These are phyloP conservation scores for Argentina silus DNA, from an alignment of 2,797 vertebrate species.

Conservation along the genomic window DNA sequence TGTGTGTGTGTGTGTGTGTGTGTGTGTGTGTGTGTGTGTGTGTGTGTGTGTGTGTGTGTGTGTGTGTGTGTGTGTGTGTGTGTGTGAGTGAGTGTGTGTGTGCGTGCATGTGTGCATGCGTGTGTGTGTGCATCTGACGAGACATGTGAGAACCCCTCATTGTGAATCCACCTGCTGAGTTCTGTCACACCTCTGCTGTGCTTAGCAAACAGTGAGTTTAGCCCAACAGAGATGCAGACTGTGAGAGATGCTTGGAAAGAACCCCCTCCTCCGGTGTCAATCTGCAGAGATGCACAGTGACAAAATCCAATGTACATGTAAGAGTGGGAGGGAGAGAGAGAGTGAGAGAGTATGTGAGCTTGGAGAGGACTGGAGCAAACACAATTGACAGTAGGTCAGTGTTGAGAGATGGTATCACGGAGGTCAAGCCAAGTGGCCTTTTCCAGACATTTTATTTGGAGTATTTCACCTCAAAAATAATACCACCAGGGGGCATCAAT, in stretches of 20 bases:
- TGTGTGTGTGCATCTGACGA: slow-evolving; percentile 4
- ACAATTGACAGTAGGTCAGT: neutral
- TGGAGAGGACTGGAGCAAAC: neutral
- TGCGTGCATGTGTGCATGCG: neutral
- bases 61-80: slow-evolving; percentile 8
- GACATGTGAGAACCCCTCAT: too few relatives aligned
- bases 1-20: slow-evolving; percentile 13
- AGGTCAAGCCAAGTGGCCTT: too few relatives aligned
- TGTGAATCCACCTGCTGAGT: neutral
- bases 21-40: slow-evolving; percentile 5
- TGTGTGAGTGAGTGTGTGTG: slow-evolving; percentile 2
- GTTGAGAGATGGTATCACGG: too few relatives aligned
- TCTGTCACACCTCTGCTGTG: too few relatives aligned
- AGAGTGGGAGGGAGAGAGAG: neutral
- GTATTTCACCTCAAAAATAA: too few relatives aligned
- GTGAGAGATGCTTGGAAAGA: neutral
- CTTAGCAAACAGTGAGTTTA: neutral
- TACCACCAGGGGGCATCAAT: too few relatives aligned
- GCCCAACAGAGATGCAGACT: neutral
- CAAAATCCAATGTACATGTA: neutral
- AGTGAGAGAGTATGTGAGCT: neutral
- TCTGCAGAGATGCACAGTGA: neutral
- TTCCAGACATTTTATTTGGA: too few relatives aligned
- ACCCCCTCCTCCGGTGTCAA: slow-evolving; percentile 30
- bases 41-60: slow-evolving; percentile 22